Evolutionary conservation across 1,140 invertebrate genomes (phyloP), one percentile per base, ranked within the genome.

Genomic region (Megalopta genalis): DNA sequence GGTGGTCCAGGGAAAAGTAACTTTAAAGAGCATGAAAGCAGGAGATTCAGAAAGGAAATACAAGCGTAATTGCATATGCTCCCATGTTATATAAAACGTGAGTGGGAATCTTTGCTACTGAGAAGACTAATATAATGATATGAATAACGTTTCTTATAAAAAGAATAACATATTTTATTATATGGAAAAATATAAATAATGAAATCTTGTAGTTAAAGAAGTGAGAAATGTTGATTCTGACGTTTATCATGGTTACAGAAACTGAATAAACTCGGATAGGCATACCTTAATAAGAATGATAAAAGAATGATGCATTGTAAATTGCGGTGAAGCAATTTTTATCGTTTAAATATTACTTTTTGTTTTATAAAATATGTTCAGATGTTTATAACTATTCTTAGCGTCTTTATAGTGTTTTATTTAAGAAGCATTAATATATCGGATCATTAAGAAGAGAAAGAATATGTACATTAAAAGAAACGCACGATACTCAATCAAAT

Each of bases 1-100:
- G 90, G 89, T 92, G 91, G 90, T 89, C 91, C 90, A 89, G 88
- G 90, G 91, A 91, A 90, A 91, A 92, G 86, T 92, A 91, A 91
- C 88, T 86, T 88, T 87, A 70, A 91, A 86, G 80, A 90, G 88
- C 68, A 90, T 63, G 37, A 84, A 73, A 64, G 54, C 83, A 82
- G 85, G 66, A 67, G 82, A n/a, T 77, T 83, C 27, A 77, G 82
- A 69, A 80, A 64, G 66, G 72, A 65, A 64, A 87, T 84, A 65
- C 67, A 90, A 84, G 66, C 86, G 66, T 86, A 88, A 90, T 86
- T 78, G 75, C 75, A 87, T 78, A 84, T 70, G 70, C 73, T 81
- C 77, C 80, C 81, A 88, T 84, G 82, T 81, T 88, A 81, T 73
- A 86, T 75, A 84, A 39, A 37, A 88, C 72, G 80, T 85, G 82